Conservation (phyloP, 2,888 invertebrate genomes). For the Drosophila greeni region DNA sequence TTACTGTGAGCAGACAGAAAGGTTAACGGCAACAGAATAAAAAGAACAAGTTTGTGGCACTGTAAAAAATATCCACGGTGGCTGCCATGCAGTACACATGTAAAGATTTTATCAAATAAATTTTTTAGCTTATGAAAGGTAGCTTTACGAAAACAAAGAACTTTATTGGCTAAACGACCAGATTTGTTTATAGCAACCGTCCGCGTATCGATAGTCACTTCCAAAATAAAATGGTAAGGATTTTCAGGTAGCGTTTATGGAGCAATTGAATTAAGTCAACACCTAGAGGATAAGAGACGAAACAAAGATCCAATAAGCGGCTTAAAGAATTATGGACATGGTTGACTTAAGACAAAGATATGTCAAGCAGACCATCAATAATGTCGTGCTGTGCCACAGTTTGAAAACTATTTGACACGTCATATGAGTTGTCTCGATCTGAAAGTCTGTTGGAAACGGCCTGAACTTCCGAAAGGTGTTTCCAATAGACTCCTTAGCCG, state of each 20-base stretch:
- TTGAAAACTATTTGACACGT: no score
- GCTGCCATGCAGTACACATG: not conserved
- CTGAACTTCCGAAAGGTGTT: no score
- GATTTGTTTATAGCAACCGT: not conserved
- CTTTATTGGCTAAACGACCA: not conserved
- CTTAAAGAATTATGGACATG: no score
- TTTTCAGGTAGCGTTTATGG: not conserved
- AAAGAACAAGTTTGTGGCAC: not conserved
- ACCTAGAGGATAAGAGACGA: no score
- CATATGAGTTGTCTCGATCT: no score
- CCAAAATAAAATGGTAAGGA: not conserved
- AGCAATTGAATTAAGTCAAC: not conserved
- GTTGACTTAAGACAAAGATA: no score
- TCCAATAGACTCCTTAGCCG: no score
- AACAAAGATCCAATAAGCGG: no score
- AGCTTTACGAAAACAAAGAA: not conserved
- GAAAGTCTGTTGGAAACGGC: no score
- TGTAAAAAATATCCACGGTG: not conserved
- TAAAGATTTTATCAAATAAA: not conserved
- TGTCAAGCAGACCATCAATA: no score
- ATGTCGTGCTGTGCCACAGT: no score
- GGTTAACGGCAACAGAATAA: not conserved
- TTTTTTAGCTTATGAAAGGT: not conserved
- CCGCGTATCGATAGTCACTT: not conserved
- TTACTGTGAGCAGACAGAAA: not conserved